phyloP scores from a whole-genome alignment of 1,140 invertebrate species.

The Sogatella furcifera region DNA sequence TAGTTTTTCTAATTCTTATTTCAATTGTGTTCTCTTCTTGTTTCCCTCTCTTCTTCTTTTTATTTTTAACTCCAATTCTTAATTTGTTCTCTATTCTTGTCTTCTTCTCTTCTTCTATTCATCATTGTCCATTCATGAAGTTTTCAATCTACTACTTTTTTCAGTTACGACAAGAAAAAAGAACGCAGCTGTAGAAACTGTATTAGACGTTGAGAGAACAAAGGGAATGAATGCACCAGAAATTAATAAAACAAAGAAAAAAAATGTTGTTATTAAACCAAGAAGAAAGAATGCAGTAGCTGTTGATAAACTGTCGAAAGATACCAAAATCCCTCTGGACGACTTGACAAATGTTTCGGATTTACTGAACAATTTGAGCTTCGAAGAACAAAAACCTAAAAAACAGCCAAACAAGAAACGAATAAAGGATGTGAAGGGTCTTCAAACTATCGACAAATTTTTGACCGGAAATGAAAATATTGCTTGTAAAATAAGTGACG shows the following conservation, averaged over 20 bases:
- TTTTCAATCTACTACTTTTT: neutral
- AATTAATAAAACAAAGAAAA: neutral
- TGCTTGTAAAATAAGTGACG: too few species aligned
- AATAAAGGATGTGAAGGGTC: conserved; percentile 4
- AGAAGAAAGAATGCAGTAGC: too few species aligned
- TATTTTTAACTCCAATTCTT: too few species aligned
- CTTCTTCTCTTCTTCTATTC: neutral
- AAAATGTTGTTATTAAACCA: neutral
- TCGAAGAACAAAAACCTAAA: neutral
- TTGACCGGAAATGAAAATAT: neutral
- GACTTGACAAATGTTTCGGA: neutral
- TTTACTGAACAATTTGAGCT: neutral
- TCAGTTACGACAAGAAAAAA: conserved; percentile 6
- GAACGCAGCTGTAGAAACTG: neutral
- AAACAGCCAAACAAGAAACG: conserved; percentile 14
- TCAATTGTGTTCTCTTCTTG: too few species aligned
- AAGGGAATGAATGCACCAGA: neutral
- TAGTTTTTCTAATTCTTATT: too few species aligned
- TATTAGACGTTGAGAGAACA: neutral
- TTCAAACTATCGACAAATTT: conserved; percentile 14
- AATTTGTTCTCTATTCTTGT: too few species aligned
- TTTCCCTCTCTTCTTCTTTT: too few species aligned
- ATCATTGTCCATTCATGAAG: neutral
- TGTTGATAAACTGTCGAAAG: too few species aligned
- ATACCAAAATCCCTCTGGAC: neutral